A percentile compares a stretch with the other conserved stretches of the same genome.
Evolutionary conservation across 2,797 vertebrate genomes (phyloP).

Genomic region (Petrocephalus schoutedeni): DNA sequence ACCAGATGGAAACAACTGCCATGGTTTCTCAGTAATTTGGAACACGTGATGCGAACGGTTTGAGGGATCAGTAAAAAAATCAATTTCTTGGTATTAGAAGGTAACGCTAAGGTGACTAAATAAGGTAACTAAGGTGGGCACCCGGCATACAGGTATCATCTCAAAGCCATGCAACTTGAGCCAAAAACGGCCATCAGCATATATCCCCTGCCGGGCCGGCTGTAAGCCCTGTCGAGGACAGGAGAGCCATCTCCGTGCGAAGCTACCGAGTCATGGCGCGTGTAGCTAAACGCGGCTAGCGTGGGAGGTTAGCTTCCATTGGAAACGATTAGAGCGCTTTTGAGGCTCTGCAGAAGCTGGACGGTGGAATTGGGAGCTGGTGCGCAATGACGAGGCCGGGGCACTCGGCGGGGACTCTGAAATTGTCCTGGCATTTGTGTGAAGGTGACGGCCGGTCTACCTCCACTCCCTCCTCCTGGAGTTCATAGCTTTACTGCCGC

Average conservation of each 20-base stretch:
- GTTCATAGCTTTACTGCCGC: neutral
- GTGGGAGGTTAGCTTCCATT: neutral
- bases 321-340: neutral
- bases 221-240: neutral
- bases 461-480: neutral
- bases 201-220: neutral
- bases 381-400: neutral
- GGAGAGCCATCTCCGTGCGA: neutral
- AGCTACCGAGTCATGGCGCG: neutral
- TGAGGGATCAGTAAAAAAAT: neutral
- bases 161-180: neutral
- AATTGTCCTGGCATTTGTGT: neutral
- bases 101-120: neutral
- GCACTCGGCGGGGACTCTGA: neutral
- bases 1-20: neutral
- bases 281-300: neutral
- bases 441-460: neutral
- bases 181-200: neutral
- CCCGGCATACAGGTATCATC: neutral
- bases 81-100: neutral
- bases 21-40: neutral
- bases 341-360: neutral
- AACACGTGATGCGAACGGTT: neutral
- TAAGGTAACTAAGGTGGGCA: neutral
- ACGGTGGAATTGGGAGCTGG: neutral